Conservation (phyloP, 2,113 vertebrate species). For the Periophthalmodon schlosseri region DNA sequence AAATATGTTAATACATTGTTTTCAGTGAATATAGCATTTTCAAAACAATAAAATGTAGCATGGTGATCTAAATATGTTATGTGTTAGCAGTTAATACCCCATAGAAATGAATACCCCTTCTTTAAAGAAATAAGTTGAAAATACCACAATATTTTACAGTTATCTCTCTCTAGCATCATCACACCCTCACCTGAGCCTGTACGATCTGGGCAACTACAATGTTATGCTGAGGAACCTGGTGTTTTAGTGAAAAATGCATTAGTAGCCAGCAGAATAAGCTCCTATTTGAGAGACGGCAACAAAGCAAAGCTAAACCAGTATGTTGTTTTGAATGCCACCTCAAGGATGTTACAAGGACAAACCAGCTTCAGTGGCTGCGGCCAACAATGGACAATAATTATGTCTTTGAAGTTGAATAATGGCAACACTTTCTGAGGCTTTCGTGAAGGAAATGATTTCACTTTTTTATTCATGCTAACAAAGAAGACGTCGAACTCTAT, state of each 20-base stretch:
- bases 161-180: conserved; percentile 26
- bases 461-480: no score
- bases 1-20: no score
- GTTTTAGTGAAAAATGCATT: conserved; percentile 92
- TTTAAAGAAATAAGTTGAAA: conserved; percentile 32
- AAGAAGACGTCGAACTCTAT: no score
- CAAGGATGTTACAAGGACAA: conserved; percentile 52
- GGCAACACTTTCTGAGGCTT: no score
- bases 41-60: no score
- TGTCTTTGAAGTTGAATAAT: no score
- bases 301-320: conserved; percentile 71
- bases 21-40: no score
- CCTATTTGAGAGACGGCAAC: conserved; percentile 50
- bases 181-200: conserved; percentile 19
- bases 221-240: conserved; percentile 90
- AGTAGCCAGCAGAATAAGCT: conserved; percentile 57
- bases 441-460: no score
- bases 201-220: conserved; percentile 44
- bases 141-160: conserved; percentile 26
- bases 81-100: no score
- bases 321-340: conserved; percentile 74
- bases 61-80: no score
- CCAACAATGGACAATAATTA: no score
- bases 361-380: conserved; percentile 6
- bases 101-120: background rate